phyloP scores from a whole-genome alignment of 2,113 vertebrate genomes.

The Nyctibius bracteatus region DNA sequence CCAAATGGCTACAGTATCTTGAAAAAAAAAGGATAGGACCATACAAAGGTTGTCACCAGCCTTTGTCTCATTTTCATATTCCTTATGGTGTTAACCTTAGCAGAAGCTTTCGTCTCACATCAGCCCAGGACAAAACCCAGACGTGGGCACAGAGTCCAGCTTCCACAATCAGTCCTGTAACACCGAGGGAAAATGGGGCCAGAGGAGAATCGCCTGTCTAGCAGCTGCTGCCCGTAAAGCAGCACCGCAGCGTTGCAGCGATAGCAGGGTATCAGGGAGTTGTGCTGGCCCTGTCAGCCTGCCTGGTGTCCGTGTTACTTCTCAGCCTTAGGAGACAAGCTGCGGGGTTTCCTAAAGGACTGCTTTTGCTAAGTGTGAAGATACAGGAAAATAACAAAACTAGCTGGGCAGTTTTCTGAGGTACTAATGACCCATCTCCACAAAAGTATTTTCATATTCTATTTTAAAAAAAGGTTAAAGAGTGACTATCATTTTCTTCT shows the following conservation, averaged over 20 bases:
- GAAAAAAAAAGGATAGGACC: neutral
- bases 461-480: neutral
- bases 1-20: neutral
- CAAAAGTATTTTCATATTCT: neutral
- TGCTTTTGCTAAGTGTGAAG: neutral
- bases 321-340: neutral
- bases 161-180: neutral
- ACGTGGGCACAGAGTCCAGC: fast-evolving
- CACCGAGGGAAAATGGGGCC: fast-evolving
- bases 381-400: neutral
- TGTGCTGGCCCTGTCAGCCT: neutral
- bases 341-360: neutral
- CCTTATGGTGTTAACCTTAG: neutral
- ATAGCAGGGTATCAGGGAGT: neutral
- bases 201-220: neutral
- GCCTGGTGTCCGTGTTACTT: neutral
- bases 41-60: neutral
- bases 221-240: neutral
- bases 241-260: neutral
- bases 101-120: neutral
- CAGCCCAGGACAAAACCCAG: neutral
- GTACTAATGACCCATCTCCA: neutral
- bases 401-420: neutral
- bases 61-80: neutral
- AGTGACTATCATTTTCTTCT: neutral